Base-by-base conservation (phyloP, 2,797 vertebrate genomes). In the Astyanax mexicanus region DNA sequence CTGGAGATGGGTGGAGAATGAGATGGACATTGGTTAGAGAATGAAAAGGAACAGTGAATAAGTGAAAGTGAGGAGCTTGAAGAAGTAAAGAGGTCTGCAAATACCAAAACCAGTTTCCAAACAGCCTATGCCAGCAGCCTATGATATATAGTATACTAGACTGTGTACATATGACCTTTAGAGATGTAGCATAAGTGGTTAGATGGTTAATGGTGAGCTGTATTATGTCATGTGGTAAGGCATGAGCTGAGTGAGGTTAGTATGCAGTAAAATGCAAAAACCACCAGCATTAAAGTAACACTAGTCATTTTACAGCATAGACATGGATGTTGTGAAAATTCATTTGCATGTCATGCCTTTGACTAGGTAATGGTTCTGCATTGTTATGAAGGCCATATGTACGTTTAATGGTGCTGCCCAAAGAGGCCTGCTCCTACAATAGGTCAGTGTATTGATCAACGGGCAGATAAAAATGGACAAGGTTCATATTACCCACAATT, bases 1-100 rank as follows among this genome's bases (percentile, higher is more conserved):
- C 92, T 93, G 90, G 87, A 90, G 79, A 91, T 89, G 91, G 86
- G 92, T 93, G 93, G 80, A 91, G 87, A 92, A 90, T 92, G 91
- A 91, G 90, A 91, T 92, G 91, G 90, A 81, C 87, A 86, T 92
- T 92, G 92, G 92, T 92, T 82, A 89, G 77, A 62, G 70, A 81
- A 82, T 83, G 82, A 19, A 75, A 62, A 86, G 83, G 69, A 35
- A 69, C 80, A 66, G 81, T 79, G 64, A 83, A 75, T 17, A 74
- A 67, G 52, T 42, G 25, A 69, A 6, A 58, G 61, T 85, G 80
- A 88, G 52, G 78, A 49, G 86, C 60, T 83, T 74, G 79, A 21
- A 81, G 52, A 80, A 68, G 80, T 40, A 51, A 65, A 79, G 35
- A 73, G 7, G 65, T 73, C 69, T 85, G 85, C 83, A 92, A 88